Evolutionary conservation across 37 sponge, comb jelly and placozoan species (phyloP).

Genomic region (Lycopodina hypogea): DNA sequence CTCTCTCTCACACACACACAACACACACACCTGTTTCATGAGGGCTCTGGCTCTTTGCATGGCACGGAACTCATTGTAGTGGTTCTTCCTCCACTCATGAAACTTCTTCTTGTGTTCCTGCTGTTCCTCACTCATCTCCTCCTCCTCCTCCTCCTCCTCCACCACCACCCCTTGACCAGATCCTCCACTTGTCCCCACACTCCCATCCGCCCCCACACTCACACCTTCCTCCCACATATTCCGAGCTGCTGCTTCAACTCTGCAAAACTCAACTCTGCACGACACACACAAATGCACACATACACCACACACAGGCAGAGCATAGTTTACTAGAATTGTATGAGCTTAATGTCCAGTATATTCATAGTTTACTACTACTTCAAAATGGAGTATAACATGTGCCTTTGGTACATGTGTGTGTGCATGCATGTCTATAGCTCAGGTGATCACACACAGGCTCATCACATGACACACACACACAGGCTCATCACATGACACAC

Average conservation of each 20-base stretch:
- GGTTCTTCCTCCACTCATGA: slow-evolving; percentile 72
- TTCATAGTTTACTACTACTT: too few relatives aligned
- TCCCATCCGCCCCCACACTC: not conserved
- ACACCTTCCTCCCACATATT: not conserved
- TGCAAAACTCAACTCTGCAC: not conserved
- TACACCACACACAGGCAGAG: too few relatives aligned
- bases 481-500: too few relatives aligned
- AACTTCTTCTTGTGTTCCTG: slow-evolving; percentile 62
- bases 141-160: slow-evolving; percentile 31
- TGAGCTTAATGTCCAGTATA: too few relatives aligned
- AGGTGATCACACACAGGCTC: too few relatives aligned
- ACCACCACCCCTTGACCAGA: not conserved
- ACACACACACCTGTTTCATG: slow-evolving; percentile 6
- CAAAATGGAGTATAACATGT: too few relatives aligned
- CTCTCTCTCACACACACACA: too few relatives aligned
- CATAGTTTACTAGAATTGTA: too few relatives aligned
- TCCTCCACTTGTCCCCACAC: not conserved
- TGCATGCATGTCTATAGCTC: too few relatives aligned
- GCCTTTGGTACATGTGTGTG: too few relatives aligned
- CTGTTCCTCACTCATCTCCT: slow-evolving; percentile 34
- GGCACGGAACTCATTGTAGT: slow-evolving; percentile 74
- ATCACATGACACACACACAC: too few relatives aligned
- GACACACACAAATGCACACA: too few relatives aligned
- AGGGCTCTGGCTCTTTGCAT: slow-evolving; percentile 56
- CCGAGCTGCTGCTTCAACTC: slow-evolving; percentile 5